Percentiles rank a stretch among this genome's conserved stretches.
Evolutionary conservation across 2,888 invertebrate genomes (phyloP).

Genomic region (Exephanes ischioxanthus): DNA sequence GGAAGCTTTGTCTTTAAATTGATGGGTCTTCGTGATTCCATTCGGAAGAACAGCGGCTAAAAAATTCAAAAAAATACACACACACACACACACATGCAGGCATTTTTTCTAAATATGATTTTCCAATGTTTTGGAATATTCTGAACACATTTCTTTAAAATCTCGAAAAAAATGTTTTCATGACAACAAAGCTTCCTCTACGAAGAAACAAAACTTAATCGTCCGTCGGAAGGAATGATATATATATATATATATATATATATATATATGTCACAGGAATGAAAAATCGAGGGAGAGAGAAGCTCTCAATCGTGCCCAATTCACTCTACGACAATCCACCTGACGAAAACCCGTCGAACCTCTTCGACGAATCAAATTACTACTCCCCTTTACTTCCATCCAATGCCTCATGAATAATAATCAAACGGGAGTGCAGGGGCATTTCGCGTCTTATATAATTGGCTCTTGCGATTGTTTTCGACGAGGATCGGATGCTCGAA

Average conservation of each 20-base stretch:
- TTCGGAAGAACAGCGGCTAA: too few relatives aligned
- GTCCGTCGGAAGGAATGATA: neutral
- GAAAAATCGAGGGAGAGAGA: neutral
- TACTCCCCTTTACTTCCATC: slow-evolving; percentile 26
- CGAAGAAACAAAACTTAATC: slow-evolving; percentile 5
- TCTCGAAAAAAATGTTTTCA: too few relatives aligned
- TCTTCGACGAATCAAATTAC: slow-evolving; percentile 51
- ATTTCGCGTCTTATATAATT: neutral
- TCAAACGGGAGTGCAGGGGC: slow-evolving; percentile 6
- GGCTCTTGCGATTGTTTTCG: slow-evolving; percentile 35
- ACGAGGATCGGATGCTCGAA: neutral
- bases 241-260: neutral
- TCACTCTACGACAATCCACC: slow-evolving; percentile 31
- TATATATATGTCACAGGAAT: neutral
- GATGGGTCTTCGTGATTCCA: too few relatives aligned
- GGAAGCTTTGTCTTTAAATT: too few relatives aligned
- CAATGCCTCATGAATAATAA: slow-evolving; percentile 59
- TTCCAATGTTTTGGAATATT: too few relatives aligned
- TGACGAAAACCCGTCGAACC: slow-evolving; percentile 57
- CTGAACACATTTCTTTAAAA: too few relatives aligned
- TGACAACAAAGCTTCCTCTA: too few relatives aligned
- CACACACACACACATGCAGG: too few relatives aligned
- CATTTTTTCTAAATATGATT: too few relatives aligned
- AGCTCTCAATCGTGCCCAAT: slow-evolving; percentile 21
- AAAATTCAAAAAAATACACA: too few relatives aligned